Evolutionary conservation across 2,113 vertebrate species (phyloP).

Genomic region (Solenodon paradoxus): DNA sequence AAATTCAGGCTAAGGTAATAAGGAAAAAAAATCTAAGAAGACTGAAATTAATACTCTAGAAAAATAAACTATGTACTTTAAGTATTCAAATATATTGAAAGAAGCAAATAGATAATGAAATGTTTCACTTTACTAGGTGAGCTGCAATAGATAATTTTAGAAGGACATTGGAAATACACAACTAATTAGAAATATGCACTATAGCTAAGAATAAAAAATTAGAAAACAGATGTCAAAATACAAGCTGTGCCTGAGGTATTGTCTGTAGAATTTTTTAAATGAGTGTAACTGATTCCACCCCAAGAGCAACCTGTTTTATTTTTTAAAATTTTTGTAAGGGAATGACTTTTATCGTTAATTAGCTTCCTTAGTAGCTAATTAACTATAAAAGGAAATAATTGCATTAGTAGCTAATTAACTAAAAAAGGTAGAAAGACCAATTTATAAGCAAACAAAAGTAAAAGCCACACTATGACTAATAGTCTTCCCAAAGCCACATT

Average conservation of each 20-base stretch:
- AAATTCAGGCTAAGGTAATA: not conserved
- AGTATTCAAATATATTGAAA: conserved; percentile 4
- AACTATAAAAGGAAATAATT: conserved; percentile 39
- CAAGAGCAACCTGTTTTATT: not conserved
- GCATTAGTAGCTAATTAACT: conserved; percentile 51
- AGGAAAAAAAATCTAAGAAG: not conserved
- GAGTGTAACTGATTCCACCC: not conserved
- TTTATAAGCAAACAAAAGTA: conserved; percentile 36
- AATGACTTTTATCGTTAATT: conserved; percentile 47
- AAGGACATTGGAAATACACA: not conserved
- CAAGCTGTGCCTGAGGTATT: not conserved
- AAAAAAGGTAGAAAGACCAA: conserved; percentile 30
- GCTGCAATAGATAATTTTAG: not conserved
- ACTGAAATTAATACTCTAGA: not conserved
- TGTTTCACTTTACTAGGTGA: not conserved
- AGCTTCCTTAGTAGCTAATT: conserved; percentile 7
- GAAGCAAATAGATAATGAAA: not conserved
- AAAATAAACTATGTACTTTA: not conserved
- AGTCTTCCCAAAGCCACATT: conserved; percentile 25
- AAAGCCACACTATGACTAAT: conserved; percentile 19
- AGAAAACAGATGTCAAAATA: not conserved
- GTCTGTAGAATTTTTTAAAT: not conserved
- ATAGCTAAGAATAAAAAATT: not conserved
- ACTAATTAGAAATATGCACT: not conserved
- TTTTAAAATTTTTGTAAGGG: not conserved